phyloP scores from a whole-genome alignment of 64 coral and sea anemone genomes.

The Actinia equina region DNA sequence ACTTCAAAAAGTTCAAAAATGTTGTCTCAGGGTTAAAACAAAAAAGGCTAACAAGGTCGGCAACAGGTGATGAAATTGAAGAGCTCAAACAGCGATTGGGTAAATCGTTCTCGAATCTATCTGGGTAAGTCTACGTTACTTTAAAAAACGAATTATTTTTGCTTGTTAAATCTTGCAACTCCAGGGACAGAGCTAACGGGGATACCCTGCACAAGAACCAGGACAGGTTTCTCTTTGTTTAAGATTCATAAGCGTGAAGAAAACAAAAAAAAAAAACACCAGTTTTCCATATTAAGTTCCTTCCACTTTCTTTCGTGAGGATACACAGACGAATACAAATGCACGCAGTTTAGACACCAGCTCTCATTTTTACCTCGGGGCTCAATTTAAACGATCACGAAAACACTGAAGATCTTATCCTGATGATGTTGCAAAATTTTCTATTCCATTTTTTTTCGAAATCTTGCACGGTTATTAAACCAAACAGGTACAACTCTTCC shows the following conservation, averaged over 20 bases:
- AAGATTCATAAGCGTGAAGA: background rate
- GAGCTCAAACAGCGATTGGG: conserved; percentile 70
- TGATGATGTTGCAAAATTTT: background rate
- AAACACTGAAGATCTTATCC: background rate
- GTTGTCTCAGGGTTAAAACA: conserved; percentile 78
- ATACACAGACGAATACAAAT: background rate
- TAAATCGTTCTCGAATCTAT: conserved; percentile 41
- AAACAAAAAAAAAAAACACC: background rate
- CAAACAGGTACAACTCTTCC: background rate
- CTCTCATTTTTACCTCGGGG: background rate
- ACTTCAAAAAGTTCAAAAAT: conserved; percentile 95
- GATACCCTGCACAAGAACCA: background rate
- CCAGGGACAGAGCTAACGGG: background rate
- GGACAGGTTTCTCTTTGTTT: background rate
- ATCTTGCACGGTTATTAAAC: background rate
- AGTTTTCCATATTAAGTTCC: background rate
- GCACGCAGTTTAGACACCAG: background rate
- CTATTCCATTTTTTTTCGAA: background rate
- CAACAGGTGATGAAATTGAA: conserved; percentile 54
- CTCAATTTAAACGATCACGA: background rate
- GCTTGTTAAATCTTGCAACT: background rate
- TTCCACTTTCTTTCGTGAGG: background rate
- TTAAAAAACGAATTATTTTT: background rate
- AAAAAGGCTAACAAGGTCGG: conserved; percentile 42
- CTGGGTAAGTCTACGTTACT: conserved; percentile 56